These are phyloP conservation scores for Oreochromis spilurus DNA, from an alignment of 2,113 vertebrate genomes.

Conservation along the genomic window DNA sequence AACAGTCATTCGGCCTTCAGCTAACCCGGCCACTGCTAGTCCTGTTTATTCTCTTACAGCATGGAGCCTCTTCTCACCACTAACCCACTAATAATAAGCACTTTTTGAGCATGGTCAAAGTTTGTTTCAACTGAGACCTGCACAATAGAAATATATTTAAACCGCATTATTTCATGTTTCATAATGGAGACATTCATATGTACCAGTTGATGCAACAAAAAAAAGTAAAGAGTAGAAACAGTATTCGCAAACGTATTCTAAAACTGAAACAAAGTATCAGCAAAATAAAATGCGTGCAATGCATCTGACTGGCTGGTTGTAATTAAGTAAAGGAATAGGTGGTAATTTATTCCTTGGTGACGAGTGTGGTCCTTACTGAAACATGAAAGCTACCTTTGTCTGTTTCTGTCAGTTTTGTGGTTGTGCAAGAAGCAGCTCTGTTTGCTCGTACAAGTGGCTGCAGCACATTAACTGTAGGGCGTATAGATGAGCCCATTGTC, in stretches of 20 bases:
- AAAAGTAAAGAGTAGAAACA: background rate
- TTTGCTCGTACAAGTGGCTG: conserved; percentile 3
- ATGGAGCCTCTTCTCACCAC: conserved; percentile 2
- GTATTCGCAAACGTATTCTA: background rate
- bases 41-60: background rate
- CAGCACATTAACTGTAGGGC: conserved; percentile 6
- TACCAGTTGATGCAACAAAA: background rate
- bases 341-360: background rate
- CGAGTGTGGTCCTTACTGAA: background rate
- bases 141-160: background rate
- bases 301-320: background rate
- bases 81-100: background rate
- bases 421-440: background rate
- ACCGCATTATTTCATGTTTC: conserved; percentile 5
- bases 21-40: background rate
- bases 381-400: conserved; percentile 9
- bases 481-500: conserved; percentile 9
- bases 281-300: background rate
- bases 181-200: background rate
- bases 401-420: background rate
- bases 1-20: background rate
- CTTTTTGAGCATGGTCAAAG: background rate
- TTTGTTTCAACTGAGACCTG: background rate
- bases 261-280: background rate
- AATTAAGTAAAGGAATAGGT: background rate